Evolutionary conservation across 2,888 invertebrate genomes (phyloP).

Genomic region (Drosophila basisetae): DNA sequence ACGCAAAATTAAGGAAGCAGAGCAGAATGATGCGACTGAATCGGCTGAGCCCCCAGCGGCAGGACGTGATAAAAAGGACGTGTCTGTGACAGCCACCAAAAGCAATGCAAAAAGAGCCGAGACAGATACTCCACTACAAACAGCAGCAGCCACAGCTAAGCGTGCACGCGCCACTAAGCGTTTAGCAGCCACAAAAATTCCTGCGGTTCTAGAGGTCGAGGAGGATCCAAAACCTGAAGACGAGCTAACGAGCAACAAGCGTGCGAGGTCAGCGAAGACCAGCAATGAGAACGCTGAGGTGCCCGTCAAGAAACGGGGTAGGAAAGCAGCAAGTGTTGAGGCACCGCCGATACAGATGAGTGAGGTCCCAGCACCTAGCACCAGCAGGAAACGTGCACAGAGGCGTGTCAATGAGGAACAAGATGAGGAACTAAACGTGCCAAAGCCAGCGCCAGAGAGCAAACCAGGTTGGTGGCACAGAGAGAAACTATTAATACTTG

Average conservation of each 20-base stretch:
- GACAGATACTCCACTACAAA: background rate
- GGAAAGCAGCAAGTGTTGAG: slow-evolving; percentile 44
- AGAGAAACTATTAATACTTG: background rate
- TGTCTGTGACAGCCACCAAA: slow-evolving; percentile 3
- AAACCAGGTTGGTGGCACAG: slow-evolving; percentile 42
- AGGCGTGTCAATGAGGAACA: slow-evolving; percentile 30
- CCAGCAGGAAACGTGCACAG: slow-evolving; percentile 45
- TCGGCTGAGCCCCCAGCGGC: slow-evolving; percentile 1
- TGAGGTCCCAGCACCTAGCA: slow-evolving; percentile 20
- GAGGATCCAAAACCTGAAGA: slow-evolving; percentile 16
- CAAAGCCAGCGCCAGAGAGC: slow-evolving; percentile 23
- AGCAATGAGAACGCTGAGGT: slow-evolving; percentile 31
- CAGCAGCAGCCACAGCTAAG: slow-evolving; percentile 27
- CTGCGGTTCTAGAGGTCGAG: slow-evolving; percentile 42
- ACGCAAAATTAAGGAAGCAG: slow-evolving; percentile 48
- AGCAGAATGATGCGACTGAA: slow-evolving; percentile 6
- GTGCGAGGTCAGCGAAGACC: slow-evolving; percentile 31
- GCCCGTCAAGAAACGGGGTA: slow-evolving; percentile 45
- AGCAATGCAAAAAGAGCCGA: slow-evolving; percentile 28
- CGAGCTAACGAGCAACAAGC: slow-evolving; percentile 31
- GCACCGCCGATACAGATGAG: background rate
- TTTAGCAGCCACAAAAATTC: slow-evolving; percentile 60
- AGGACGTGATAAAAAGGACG: slow-evolving; percentile 24
- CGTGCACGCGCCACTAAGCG: slow-evolving; percentile 56
- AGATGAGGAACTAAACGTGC: slow-evolving; percentile 19